These are phyloP conservation scores for Lacanobia oleracea DNA, from an alignment of 2,888 invertebrate genomes.

Conservation along the genomic window DNA sequence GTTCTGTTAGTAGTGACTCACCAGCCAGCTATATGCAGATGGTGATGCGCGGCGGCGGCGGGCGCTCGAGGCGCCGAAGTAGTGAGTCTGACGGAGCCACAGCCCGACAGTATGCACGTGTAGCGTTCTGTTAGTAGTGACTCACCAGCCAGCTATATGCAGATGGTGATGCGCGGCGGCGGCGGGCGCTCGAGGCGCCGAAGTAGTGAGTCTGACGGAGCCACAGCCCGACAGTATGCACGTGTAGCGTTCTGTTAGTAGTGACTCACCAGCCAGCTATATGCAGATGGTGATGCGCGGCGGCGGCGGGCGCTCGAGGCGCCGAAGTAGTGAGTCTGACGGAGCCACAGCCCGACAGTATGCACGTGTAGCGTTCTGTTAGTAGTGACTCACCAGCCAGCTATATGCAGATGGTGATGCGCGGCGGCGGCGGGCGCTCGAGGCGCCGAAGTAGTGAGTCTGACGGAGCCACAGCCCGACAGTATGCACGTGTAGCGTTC, in stretches of 20 bases:
- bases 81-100: no score
- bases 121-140: no score
- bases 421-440: conserved; percentile 90
- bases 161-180: conserved; percentile 81
- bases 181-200: conserved; percentile 88
- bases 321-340: conserved; percentile 71
- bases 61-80: no score
- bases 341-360: conserved; percentile 93
- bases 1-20: no score
- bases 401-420: conserved; percentile 92
- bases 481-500: no score
- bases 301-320: conserved; percentile 89
- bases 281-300: conserved; percentile 92
- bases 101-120: no score
- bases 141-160: no score
- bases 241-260: no score
- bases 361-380: no score
- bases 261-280: conserved; percentile 91
- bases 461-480: conserved; percentile 92
- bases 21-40: no score
- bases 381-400: conserved; percentile 91
- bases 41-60: no score
- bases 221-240: conserved; percentile 92
- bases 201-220: conserved; percentile 56
- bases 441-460: conserved; percentile 77